Evolutionary conservation across 2,888 invertebrate genomes (phyloP).

Genomic region (Tineola bisselliella): DNA sequence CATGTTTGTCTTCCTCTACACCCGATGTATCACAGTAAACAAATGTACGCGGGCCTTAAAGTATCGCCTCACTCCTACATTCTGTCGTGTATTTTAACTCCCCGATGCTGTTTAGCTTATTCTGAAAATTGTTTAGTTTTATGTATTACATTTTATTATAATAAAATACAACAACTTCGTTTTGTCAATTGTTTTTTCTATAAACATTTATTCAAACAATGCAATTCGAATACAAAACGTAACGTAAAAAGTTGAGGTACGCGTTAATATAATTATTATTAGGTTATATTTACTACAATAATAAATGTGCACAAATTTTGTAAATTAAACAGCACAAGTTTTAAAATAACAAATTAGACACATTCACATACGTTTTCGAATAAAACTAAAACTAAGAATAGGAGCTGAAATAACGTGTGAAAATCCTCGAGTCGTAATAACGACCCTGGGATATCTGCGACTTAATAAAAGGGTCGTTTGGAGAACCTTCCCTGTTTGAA

Average conservation of each 20-base stretch:
- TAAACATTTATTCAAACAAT: neutral
- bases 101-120: neutral
- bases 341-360: no score
- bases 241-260: no score
- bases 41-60: constrained; percentile 11
- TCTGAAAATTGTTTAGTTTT: neutral
- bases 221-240: no score
- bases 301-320: no score
- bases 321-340: no score
- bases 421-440: neutral
- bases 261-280: no score
- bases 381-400: neutral
- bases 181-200: neutral
- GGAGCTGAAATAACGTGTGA: neutral
- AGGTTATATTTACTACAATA: no score
- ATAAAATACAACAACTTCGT: neutral
- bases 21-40: constrained; percentile 14
- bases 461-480: constrained; percentile 35
- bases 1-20: constrained; percentile 13
- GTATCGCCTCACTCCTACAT: constrained; percentile 9
- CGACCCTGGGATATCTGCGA: constrained; percentile 38
- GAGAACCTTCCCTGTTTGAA: neutral
- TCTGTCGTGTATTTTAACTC: constrained; percentile 9
- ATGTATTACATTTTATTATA: neutral
- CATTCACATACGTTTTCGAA: neutral